Evolutionary conservation across 2,888 invertebrate genomes (phyloP).

Genomic region (Chymomyza procnemis): DNA sequence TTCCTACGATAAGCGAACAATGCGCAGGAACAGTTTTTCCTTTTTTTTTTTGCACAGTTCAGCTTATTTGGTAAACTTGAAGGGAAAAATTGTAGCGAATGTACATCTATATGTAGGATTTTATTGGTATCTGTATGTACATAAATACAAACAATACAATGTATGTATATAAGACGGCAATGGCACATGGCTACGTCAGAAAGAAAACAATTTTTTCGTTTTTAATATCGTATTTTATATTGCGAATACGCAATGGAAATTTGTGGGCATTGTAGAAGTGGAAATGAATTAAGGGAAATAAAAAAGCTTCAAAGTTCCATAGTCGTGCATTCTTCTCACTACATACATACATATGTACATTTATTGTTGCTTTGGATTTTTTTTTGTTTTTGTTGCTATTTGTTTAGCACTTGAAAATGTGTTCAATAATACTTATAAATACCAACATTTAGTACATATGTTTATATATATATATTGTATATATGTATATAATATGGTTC

Average conservation of each 20-base stretch:
- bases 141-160: too few species aligned
- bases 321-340: neutral
- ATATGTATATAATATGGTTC: too few species aligned
- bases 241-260: neutral
- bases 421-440: neutral
- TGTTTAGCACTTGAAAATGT: neutral
- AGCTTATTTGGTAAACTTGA: neutral
- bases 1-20: neutral
- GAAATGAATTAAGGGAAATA: neutral
- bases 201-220: neutral
- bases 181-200: neutral
- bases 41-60: neutral
- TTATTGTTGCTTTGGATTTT: neutral
- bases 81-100: neutral
- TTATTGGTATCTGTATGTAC: too few species aligned
- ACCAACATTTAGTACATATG: too few species aligned
- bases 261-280: neutral
- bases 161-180: neutral
- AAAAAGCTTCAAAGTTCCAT: neutral
- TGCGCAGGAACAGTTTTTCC: neutral
- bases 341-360: neutral
- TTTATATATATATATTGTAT: too few species aligned
- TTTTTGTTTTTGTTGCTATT: slow-evolving; percentile 8
- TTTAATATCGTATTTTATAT: neutral
- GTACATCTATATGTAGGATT: neutral